Evolutionary conservation across 2,888 invertebrate genomes (phyloP).

Genomic region (Thumatha senex): DNA sequence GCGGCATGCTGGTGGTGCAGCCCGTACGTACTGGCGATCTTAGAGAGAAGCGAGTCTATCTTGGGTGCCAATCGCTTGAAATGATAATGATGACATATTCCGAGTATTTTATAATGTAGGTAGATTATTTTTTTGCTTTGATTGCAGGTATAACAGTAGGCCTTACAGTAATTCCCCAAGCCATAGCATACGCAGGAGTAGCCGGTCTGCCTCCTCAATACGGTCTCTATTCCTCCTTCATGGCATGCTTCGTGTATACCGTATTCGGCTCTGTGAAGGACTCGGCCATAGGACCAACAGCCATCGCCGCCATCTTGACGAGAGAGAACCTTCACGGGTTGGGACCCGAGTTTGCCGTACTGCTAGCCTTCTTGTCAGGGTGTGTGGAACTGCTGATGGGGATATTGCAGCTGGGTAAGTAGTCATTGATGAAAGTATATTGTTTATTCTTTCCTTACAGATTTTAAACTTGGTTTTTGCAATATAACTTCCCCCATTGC

Average conservation of each 20-base stretch:
- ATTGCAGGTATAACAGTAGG: slow-evolving; percentile 85
- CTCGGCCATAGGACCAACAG: slow-evolving; percentile 92
- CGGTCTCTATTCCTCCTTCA: slow-evolving; percentile 96
- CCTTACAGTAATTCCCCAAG: slow-evolving; percentile 92
- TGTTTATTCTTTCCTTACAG: neutral
- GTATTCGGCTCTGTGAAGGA: slow-evolving; percentile 89
- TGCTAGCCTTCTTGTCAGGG: slow-evolving; percentile 88
- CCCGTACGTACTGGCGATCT: too few relatives aligned
- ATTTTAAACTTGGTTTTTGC: too few relatives aligned
- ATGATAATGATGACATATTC: too few relatives aligned
- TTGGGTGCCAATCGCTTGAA: too few relatives aligned
- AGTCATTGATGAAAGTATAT: neutral
- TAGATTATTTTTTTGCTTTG: too few relatives aligned
- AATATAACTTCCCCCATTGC: too few relatives aligned
- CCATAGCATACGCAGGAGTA: slow-evolving; percentile 92
- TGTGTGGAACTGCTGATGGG: slow-evolving; percentile 89
- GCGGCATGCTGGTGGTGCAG: too few relatives aligned
- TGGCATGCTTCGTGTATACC: slow-evolving; percentile 96
- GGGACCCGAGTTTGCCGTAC: slow-evolving; percentile 88
- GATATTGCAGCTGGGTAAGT: slow-evolving; percentile 87
- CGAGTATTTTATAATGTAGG: too few relatives aligned
- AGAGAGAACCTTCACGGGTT: slow-evolving; percentile 88
- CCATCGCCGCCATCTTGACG: slow-evolving; percentile 92
- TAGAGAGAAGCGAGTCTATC: too few relatives aligned
- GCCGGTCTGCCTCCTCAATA: slow-evolving; percentile 90